Percentiles rank a stretch among this genome's conserved stretches.
These are phyloP conservation scores for Drosophila villosipedis DNA, from an alignment of 2,888 invertebrate genomes.

Conservation along the genomic window DNA sequence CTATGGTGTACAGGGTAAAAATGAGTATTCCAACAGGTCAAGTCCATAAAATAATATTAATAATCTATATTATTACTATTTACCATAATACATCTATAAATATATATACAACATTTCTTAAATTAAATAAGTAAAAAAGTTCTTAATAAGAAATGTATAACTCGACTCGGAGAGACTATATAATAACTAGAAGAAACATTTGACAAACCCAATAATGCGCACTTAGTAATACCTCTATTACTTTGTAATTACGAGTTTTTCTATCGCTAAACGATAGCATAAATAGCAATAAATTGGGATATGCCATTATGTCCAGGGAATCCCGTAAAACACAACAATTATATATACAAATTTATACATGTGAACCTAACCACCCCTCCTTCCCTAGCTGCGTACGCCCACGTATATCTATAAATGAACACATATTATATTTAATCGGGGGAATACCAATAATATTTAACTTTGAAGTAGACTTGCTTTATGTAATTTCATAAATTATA, in stretches of 20 bases:
- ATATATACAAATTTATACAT: not conserved
- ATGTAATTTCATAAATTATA: not conserved
- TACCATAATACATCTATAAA: not conserved
- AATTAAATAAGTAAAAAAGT: too few species aligned
- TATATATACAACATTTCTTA: not conserved
- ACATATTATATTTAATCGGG: not conserved
- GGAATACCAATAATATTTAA: not conserved
- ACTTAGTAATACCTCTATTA: too few species aligned
- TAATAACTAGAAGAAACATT: not conserved
- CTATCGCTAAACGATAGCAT: not conserved
- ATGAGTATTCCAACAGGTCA: not conserved
- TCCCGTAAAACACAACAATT: not conserved
- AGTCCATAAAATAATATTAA: not conserved
- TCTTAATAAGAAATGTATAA: too few species aligned
- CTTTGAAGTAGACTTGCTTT: not conserved
- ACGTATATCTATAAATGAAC: not conserved
- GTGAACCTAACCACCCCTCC: too few species aligned
- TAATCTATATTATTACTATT: not conserved
- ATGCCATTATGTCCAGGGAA: not conserved
- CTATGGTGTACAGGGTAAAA: not conserved
- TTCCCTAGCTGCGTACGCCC: not conserved
- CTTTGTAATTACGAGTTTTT: too few species aligned
- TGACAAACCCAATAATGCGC: not conserved
- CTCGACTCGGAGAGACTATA: not conserved
- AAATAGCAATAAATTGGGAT: not conserved